A percentile compares a stretch with the other conserved stretches of the same genome.
phyloP scores from a whole-genome alignment of 2,113 vertebrate species.

The Thamnaconus septentrionalis region DNA sequence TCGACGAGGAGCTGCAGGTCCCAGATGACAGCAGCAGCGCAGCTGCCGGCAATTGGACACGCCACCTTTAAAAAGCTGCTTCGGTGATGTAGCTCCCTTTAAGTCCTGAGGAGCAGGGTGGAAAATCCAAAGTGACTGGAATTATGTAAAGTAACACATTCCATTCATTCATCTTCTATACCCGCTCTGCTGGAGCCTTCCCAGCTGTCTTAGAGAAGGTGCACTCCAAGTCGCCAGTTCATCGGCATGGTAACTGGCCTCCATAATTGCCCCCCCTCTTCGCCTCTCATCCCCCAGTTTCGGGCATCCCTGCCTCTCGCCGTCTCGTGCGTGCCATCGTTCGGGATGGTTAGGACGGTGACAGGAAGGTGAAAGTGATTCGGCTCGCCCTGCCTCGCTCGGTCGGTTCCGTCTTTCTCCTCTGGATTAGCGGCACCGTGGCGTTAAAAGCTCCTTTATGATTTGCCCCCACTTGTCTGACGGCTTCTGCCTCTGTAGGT shows the following conservation, averaged over 20 bases:
- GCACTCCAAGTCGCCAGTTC: no score
- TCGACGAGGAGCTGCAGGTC: not conserved
- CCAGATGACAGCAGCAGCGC: not conserved
- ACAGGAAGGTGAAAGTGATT: conserved; percentile 12
- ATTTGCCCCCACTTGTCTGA: conserved; percentile 7
- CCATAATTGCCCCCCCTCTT: conserved; percentile 40
- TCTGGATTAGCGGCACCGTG: conserved; percentile 11
- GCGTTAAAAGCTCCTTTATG: conserved; percentile 8
- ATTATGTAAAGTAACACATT: conserved; percentile 70
- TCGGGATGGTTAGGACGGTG: conserved; percentile 25
- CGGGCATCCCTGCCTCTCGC: conserved; percentile 24
- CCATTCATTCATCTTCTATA: no score
- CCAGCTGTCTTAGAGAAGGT: no score
- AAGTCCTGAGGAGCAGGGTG: conserved; percentile 33
- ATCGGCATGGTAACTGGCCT: conserved; percentile 64
- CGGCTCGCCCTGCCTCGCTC: not conserved
- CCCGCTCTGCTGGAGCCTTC: no score
- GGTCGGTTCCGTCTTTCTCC: not conserved
- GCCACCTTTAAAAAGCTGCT: conserved; percentile 28
- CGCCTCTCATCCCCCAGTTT: not conserved
- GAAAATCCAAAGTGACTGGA: conserved; percentile 68
- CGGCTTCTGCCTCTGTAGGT: not conserved
- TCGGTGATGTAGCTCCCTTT: conserved; percentile 12
- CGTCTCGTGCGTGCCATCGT: conserved; percentile 13
- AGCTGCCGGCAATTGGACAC: conserved; percentile 21